These are phyloP conservation scores for Drosophila pectinifera DNA, from an alignment of 1,140 invertebrate genomes.

Conservation along the genomic window DNA sequence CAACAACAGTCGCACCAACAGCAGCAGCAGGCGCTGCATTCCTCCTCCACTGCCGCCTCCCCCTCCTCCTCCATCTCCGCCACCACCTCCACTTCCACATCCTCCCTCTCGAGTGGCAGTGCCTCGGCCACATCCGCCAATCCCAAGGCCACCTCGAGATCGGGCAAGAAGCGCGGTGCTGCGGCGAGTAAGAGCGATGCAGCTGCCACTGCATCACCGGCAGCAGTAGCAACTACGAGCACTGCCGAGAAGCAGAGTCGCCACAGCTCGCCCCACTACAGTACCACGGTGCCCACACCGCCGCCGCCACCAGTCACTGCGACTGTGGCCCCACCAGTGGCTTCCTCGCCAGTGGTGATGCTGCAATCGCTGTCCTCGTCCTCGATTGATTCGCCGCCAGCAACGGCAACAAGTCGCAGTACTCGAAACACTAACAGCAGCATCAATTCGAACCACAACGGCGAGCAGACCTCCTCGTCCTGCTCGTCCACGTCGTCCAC, in stretches of 20 bases:
- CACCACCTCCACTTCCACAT: constrained; percentile 33
- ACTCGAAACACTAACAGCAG: constrained; percentile 46
- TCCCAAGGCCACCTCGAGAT: constrained; percentile 68
- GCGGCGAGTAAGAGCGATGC: constrained; percentile 48
- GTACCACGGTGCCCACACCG: constrained; percentile 60
- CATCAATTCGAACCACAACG: constrained; percentile 54
- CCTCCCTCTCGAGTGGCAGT: constrained; percentile 23
- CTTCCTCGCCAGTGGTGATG: constrained; percentile 69
- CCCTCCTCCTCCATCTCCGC: constrained; percentile 25
- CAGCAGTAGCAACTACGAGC: constrained; percentile 9
- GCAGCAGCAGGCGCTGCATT: constrained; percentile 50
- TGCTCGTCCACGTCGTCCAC: constrained; percentile 59
- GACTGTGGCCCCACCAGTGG: constrained; percentile 26
- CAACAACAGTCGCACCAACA: constrained; percentile 41
- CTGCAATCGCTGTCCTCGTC: constrained; percentile 67
- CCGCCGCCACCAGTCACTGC: constrained; percentile 32
- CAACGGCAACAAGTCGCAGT: constrained; percentile 34
- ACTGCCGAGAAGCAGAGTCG: constrained; percentile 63
- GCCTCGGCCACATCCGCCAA: constrained; percentile 16
- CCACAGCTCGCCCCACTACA: constrained; percentile 63
- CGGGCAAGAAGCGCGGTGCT: constrained; percentile 78
- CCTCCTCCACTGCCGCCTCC: constrained; percentile 26
- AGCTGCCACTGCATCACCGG: constrained; percentile 19
- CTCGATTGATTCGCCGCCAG: constrained; percentile 62
- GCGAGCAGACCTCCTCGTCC: constrained; percentile 59